These are phyloP conservation scores for Rynchops niger DNA, from an alignment of 2,113 vertebrate species.

Conservation along the genomic window DNA sequence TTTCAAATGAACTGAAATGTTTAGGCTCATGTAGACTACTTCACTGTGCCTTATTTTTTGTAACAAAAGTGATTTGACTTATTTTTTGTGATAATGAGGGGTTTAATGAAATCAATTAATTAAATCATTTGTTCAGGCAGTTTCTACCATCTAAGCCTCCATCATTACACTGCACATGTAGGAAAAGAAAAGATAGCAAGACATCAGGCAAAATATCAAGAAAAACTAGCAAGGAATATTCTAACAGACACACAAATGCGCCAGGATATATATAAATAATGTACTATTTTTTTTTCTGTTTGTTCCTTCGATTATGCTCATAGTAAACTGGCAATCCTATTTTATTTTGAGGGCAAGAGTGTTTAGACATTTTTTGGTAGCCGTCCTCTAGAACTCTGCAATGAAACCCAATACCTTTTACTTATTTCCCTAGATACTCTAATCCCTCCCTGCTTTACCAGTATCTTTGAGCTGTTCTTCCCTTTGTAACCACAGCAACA, in stretches of 20 bases:
- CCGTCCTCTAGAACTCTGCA: conserved; percentile 49
- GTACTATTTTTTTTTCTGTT: not conserved
- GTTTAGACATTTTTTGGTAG: conserved; percentile 59
- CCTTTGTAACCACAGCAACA: conserved; percentile 84
- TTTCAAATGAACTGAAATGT: not conserved
- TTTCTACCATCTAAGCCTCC: not conserved
- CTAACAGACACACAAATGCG: not conserved
- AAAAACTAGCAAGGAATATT: not conserved
- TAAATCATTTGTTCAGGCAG: conserved; percentile 43
- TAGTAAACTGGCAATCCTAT: conserved; percentile 25
- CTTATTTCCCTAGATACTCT: conserved; percentile 86
- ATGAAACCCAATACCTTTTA: conserved; percentile 79
- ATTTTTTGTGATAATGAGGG: conserved; percentile 45
- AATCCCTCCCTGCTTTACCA: conserved; percentile 77
- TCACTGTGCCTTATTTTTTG: not conserved
- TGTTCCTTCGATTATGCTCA: conserved; percentile 25
- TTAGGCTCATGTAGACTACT: not conserved
- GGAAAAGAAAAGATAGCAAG: not conserved
- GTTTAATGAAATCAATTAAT: conserved; percentile 64
- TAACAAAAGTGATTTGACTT: not conserved
- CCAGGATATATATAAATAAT: not conserved
- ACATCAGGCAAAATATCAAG: not conserved
- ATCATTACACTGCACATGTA: not conserved
- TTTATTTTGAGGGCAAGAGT: conserved; percentile 55
- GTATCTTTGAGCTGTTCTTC: conserved; percentile 79